phyloP scores from a whole-genome alignment of 2,888 invertebrate species.

The Drosophila peninsularis region DNA sequence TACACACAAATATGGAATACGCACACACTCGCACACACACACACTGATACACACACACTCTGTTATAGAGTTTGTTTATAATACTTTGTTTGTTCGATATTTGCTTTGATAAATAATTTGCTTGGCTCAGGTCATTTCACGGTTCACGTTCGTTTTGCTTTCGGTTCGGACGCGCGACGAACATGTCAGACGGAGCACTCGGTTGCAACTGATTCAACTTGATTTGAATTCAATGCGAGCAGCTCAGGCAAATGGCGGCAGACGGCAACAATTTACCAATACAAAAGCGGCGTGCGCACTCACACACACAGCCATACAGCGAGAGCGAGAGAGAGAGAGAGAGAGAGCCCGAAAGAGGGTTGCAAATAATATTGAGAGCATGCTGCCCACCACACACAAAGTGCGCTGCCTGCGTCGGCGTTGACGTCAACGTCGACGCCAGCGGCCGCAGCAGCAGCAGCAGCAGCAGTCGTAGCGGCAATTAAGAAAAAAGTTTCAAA shows the following conservation, averaged over 20 bases:
- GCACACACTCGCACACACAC: conserved; percentile 21
- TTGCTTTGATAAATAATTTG: conserved; percentile 8
- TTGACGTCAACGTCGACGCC: conserved; percentile 14
- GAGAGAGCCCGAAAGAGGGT: conserved; percentile 57
- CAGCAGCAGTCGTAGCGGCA: conserved; percentile 48
- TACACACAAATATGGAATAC: background rate
- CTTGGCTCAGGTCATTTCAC: conserved; percentile 30
- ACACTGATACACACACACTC: conserved; percentile 11
- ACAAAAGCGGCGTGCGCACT: conserved; percentile 65
- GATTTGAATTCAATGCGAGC: conserved; percentile 50
- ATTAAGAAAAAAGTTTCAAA: conserved; percentile 83
- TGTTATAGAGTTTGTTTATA: conserved; percentile 21
- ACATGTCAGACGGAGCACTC: conserved; percentile 83
- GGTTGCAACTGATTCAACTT: conserved; percentile 85
- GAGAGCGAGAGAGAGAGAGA: conserved; percentile 48
- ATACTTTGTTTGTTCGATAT: background rate
- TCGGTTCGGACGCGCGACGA: conserved; percentile 66
- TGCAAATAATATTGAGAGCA: conserved; percentile 66
- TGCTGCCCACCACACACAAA: conserved; percentile 71
- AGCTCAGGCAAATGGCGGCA: conserved; percentile 70
- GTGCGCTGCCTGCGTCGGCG: conserved; percentile 59
- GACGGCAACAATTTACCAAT: conserved; percentile 81
- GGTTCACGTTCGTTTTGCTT: conserved; percentile 15
- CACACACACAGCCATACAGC: conserved; percentile 20
- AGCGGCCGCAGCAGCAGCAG: conserved; percentile 16